Base-by-base conservation (phyloP, 2,113 vertebrate genomes). In the Pardalotus punctatus region DNA sequence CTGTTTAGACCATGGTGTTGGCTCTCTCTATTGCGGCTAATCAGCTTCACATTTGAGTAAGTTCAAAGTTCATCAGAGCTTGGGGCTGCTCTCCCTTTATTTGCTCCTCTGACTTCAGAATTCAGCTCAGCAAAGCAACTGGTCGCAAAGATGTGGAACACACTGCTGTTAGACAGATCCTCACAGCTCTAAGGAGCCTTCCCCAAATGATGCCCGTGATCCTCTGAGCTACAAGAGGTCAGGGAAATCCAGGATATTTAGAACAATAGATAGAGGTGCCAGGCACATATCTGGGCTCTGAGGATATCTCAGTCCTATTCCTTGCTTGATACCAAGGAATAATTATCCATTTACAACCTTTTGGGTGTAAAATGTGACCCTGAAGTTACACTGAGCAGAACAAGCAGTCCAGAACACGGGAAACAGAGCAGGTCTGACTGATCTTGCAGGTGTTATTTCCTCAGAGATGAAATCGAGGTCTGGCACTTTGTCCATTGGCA, bases 41-140 rank as follows among this genome's bases (percentile, higher is more conserved):
- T 83, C 76, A 86, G 86, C 48, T 79, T 88, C 94, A 90, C 31
- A 42, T 93, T 69, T 82, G 74, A 90, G 28, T 90, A 78, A 91
- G 93, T 40, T 95, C 94, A 96, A 96, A 96, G 92, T 92, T 92
- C 94, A 53, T 62, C 57, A 81, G 40, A 86, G 76, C 76, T 60
- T 79, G 67, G 67, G 38, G 66, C 67, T 96, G 82, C 25, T 96
- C 82, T 94, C 76, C 65, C 65, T 93, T 82, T 94, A 93, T 95
- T 94, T 94, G 92, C 54, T 88, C 72, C 71, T 88, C 77, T 64
- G 56, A 81, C 79, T 94, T 90, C 40, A 94, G 51, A 96, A 94
- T 66, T 53, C 65, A 88, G 48, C 71, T 77, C 53, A 86, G 51
- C 51, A 86, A 94, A 94, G 33, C n/a, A 80, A 67, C 31, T 70